Evolutionary conservation across 2,888 invertebrate genomes (phyloP).

Genomic region (Argyresthia albistria): DNA sequence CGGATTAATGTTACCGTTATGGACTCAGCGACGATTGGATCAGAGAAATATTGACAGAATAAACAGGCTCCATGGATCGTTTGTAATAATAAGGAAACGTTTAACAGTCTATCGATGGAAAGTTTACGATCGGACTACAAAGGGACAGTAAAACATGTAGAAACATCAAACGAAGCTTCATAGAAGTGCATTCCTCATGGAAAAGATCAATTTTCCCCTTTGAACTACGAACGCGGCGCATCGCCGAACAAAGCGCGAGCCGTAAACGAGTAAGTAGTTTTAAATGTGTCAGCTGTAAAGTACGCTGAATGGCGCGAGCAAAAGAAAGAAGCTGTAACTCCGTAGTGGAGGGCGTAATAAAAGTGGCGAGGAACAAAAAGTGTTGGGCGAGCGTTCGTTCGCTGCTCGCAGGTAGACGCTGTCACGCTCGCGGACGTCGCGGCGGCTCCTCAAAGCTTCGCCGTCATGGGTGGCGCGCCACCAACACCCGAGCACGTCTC

Average conservation of each 20-base stretch:
- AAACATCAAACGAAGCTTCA: constrained; percentile 52
- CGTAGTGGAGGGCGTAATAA: constrained; percentile 59
- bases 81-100: constrained; percentile 4
- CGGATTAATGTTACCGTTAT: constrained; percentile 64
- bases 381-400: constrained; percentile 16
- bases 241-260: constrained; percentile 48
- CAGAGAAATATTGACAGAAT: constrained; percentile 29
- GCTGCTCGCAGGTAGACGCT: constrained; percentile 28
- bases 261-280: constrained; percentile 62
- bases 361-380: constrained; percentile 66
- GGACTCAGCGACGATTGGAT: constrained; percentile 51
- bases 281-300: constrained; percentile 59
- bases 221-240: constrained; percentile 34
- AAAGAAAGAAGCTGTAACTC: constrained; percentile 30
- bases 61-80: not conserved
- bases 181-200: constrained; percentile 24
- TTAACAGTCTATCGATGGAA: not conserved
- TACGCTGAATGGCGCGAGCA: constrained; percentile 37
- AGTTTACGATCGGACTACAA: constrained; percentile 19
- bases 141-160: constrained; percentile 18
- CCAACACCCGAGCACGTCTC: constrained; percentile 71
- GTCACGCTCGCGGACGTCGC: constrained; percentile 34
- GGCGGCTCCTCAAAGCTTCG: constrained; percentile 59
- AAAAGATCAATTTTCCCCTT: constrained; percentile 60
- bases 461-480: constrained; percentile 71